Evolutionary conservation across 2,797 vertebrate genomes (phyloP).

Genomic region (Synaphobranchus kaupii): DNA sequence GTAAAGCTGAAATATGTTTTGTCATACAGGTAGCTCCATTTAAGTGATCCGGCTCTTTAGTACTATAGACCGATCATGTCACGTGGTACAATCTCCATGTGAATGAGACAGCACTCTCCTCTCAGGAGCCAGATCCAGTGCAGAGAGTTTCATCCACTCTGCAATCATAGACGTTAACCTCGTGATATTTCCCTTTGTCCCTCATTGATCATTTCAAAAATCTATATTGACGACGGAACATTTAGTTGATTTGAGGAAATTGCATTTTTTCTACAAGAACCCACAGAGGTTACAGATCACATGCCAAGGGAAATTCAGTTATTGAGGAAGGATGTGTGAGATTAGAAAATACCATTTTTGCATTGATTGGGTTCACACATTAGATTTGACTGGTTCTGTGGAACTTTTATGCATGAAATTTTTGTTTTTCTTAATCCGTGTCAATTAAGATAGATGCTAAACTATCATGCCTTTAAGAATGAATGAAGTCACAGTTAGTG

Average conservation of each 20-base stretch:
- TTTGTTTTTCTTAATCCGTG: not conserved
- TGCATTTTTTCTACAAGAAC: not conserved
- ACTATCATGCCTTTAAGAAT: not conserved
- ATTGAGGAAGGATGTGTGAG: not conserved
- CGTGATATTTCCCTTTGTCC: slow-evolving; percentile 18
- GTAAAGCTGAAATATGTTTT: not conserved
- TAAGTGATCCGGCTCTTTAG: not conserved
- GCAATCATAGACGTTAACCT: slow-evolving; percentile 13
- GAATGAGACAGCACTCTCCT: not conserved
- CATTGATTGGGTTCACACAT: not conserved
- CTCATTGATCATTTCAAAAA: slow-evolving; percentile 16
- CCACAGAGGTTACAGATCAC: slow-evolving; percentile 1
- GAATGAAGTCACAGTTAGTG: not conserved
- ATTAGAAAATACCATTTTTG: not conserved
- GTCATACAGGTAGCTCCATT: not conserved
- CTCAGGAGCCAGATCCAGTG: slow-evolving; percentile 1
- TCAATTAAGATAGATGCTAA: not conserved
- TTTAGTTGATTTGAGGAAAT: not conserved
- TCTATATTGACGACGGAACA: not conserved
- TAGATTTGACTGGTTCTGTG: not conserved
- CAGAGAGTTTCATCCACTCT: not conserved
- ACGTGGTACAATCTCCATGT: not conserved
- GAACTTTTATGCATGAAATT: not conserved
- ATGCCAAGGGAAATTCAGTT: not conserved
- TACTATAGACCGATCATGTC: not conserved